These are phyloP conservation scores for Conus betulinus DNA, from an alignment of 1,140 invertebrate genomes.

Conservation along the genomic window DNA sequence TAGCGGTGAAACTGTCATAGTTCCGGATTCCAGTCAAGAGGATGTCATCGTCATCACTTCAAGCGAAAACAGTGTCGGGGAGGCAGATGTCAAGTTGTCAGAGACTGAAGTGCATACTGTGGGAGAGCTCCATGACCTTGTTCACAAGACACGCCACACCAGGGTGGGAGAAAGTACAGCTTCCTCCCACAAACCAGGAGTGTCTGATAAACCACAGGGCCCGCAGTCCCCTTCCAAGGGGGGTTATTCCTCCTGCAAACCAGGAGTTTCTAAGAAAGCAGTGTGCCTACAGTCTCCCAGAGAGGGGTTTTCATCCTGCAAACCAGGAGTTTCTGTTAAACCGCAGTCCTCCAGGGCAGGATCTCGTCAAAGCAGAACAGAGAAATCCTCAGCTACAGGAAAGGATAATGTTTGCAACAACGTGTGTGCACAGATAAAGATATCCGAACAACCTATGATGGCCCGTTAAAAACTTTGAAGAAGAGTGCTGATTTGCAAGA, in stretches of 20 bases:
- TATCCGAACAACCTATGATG: neutral
- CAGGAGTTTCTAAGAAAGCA: too few species aligned
- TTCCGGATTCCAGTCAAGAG: neutral
- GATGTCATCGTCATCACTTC: neutral
- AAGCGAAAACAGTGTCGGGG: neutral
- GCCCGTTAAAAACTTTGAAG: neutral
- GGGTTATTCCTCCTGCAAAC: neutral
- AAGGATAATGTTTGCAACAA: neutral
- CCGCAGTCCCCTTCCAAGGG: neutral
- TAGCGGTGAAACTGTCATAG: neutral
- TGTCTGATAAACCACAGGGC: neutral
- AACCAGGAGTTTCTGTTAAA: neutral
- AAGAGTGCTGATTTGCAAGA: neutral
- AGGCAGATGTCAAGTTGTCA: neutral
- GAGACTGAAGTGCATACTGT: neutral
- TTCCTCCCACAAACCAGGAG: neutral
- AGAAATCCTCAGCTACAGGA: neutral
- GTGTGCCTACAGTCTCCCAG: too few species aligned
- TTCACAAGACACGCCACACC: neutral
- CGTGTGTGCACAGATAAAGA: neutral
- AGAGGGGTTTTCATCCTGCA: neutral
- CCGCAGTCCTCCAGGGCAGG: neutral
- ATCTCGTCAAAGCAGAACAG: neutral
- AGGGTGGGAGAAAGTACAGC: neutral
- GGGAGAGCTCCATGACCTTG: neutral